A percentile compares a stretch with the other conserved stretches of the same genome.
phyloP scores from a whole-genome alignment of 1,140 invertebrate species.

The Phthorimaea operculella region DNA sequence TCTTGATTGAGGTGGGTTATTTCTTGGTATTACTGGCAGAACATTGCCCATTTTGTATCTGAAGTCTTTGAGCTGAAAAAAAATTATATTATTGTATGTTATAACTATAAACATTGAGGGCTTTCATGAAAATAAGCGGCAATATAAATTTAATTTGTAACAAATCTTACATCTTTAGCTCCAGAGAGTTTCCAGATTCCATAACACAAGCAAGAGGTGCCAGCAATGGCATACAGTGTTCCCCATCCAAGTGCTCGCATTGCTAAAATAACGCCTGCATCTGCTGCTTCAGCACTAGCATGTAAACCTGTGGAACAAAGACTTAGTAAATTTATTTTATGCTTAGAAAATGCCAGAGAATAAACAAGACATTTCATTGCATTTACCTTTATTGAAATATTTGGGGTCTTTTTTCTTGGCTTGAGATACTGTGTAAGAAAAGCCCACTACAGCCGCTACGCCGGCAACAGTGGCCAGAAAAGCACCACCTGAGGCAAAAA shows the following conservation, averaged over 20 bases:
- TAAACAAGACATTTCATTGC: background rate
- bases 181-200: constrained; percentile 90
- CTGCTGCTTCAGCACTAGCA: constrained; percentile 72
- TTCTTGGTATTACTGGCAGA: constrained; percentile 82
- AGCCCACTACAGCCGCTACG: constrained; percentile 83
- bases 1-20: constrained; percentile 82
- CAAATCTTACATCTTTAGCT: constrained; percentile 74
- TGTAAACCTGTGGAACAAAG: constrained; percentile 57
- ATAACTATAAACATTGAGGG: no score
- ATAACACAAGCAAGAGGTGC: constrained; percentile 84
- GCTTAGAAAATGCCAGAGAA: no score
- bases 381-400: constrained; percentile 79
- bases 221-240: constrained; percentile 84
- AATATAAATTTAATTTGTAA: constrained; percentile 7
- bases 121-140: no score
- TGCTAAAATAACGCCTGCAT: constrained; percentile 82
- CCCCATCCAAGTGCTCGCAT: constrained; percentile 87
- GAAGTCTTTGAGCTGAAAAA: constrained; percentile 75
- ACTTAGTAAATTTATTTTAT: constrained; percentile 7
- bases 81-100: constrained; percentile 8
- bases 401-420: constrained; percentile 84
- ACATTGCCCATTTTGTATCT: constrained; percentile 75
- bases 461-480: constrained; percentile 84
- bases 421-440: constrained; percentile 79
- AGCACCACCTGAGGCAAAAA: constrained; percentile 71